phyloP scores from a whole-genome alignment of 2,113 vertebrate genomes.

The Aptenodytes forsteri region DNA sequence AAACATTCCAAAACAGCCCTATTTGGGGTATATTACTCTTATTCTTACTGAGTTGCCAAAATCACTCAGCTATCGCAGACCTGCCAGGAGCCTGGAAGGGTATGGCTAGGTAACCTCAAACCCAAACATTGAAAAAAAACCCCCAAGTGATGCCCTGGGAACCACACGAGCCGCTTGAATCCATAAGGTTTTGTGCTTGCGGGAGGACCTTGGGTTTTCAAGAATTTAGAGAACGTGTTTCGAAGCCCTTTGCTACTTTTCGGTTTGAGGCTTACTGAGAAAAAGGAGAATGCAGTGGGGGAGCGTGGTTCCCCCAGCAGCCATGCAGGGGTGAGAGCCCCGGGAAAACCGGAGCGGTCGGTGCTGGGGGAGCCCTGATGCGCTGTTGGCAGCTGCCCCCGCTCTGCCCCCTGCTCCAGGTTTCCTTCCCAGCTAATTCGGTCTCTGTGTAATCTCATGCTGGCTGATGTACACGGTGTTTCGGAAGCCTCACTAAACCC shows the following conservation, averaged over 20 bases:
- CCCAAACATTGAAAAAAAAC: not conserved
- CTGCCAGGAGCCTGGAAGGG: not conserved
- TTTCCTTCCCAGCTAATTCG: not conserved
- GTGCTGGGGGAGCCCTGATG: not conserved
- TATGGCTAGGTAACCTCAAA: not conserved
- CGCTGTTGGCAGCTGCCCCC: not conserved
- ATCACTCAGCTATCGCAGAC: not conserved
- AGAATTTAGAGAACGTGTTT: not conserved
- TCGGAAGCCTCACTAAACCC: not conserved
- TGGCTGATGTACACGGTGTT: not conserved
- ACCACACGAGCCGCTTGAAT: fast-evolving
- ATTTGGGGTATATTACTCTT: not conserved
- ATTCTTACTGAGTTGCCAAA: not conserved
- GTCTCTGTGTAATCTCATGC: not conserved
- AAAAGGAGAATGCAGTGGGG: not conserved
- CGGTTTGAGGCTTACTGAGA: not conserved
- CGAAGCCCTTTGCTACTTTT: not conserved
- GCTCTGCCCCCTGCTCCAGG: not conserved
- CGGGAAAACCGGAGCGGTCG: fast-evolving
- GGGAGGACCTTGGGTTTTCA: not conserved
- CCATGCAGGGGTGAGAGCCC: not conserved
- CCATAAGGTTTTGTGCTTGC: not conserved
- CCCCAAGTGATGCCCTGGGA: not conserved
- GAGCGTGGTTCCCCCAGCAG: not conserved
- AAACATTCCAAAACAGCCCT: not conserved